phyloP scores from a whole-genome alignment of 2,888 invertebrate genomes.

The Limnephilus lunatus region DNA sequence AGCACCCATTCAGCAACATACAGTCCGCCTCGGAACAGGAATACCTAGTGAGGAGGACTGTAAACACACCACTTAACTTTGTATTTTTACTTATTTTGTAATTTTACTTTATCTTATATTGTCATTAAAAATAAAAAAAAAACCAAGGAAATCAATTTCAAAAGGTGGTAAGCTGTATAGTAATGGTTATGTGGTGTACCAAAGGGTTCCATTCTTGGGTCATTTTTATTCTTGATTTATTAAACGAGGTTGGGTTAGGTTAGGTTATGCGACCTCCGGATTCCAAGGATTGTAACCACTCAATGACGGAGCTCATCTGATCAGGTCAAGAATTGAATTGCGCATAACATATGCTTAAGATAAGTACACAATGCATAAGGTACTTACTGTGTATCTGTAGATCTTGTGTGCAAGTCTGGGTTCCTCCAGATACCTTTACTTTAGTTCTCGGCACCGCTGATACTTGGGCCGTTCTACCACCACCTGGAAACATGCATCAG shows the following conservation, averaged over 20 bases:
- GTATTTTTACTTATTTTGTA: too few relatives aligned
- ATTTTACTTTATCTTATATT: too few relatives aligned
- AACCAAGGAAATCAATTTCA: background rate
- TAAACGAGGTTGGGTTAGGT: background rate
- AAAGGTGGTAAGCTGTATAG: background rate
- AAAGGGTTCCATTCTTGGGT: background rate
- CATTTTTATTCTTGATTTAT: background rate
- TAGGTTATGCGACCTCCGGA: too few relatives aligned
- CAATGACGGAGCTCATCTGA: too few relatives aligned
- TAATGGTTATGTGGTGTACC: background rate
- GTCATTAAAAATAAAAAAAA: too few relatives aligned
- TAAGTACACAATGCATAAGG: background rate
- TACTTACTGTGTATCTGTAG: conserved; percentile 82
- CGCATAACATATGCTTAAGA: background rate
- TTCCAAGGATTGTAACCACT: too few relatives aligned
- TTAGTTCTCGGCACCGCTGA: conserved; percentile 91
- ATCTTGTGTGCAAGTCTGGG: conserved; percentile 90
- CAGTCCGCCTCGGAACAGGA: too few relatives aligned
- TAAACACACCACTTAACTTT: too few relatives aligned
- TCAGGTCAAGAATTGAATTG: too few relatives aligned
- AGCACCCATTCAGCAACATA: too few relatives aligned
- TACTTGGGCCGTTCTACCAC: conserved; percentile 86
- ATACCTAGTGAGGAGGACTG: too few relatives aligned
- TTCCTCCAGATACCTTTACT: conserved; percentile 93
- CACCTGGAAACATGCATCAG: conserved; percentile 68